phyloP scores from a whole-genome alignment of 2,888 invertebrate genomes.

The Drosophila planitibia region DNA sequence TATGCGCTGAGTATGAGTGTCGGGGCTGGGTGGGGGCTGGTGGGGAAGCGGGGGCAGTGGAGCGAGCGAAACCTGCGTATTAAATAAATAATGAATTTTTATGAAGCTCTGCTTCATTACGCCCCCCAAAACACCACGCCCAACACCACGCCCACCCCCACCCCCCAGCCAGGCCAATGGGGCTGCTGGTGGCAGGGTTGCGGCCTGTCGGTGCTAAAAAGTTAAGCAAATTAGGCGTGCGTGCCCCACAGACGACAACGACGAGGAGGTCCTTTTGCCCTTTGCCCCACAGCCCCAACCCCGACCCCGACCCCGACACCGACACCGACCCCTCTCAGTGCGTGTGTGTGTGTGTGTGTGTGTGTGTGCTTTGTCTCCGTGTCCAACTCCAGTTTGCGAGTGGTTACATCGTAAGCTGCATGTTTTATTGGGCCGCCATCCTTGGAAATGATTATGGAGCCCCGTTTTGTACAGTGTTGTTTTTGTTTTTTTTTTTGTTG shows the following conservation, averaged over 20 bases:
- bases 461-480: constrained; percentile 27
- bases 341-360: not conserved
- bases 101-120: constrained; percentile 79
- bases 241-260: constrained; percentile 62
- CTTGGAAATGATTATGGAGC: constrained; percentile 64
- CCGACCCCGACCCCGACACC: not conserved
- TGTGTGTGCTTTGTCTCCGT: constrained; percentile 9
- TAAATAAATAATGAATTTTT: constrained; percentile 81
- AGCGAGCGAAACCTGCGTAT: constrained; percentile 65
- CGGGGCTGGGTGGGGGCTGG: not conserved
- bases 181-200: constrained; percentile 9
- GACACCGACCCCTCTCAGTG: not conserved
- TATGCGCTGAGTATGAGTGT: constrained; percentile 14
- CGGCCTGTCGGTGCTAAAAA: constrained; percentile 71
- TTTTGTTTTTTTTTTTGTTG: not conserved
- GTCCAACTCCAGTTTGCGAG: constrained; percentile 29
- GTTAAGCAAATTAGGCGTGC: constrained; percentile 79
- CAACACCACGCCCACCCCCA: not conserved
- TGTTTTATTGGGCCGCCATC: constrained; percentile 69
- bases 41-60: not conserved
- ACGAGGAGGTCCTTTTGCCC: constrained; percentile 47
- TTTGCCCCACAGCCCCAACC: not conserved
- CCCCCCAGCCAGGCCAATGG: not conserved
- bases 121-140: constrained; percentile 5
- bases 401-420: constrained; percentile 67